These are phyloP conservation scores for Sorex maritimensis DNA, from an alignment of 2,797 vertebrate genomes.

Conservation along the genomic window DNA sequence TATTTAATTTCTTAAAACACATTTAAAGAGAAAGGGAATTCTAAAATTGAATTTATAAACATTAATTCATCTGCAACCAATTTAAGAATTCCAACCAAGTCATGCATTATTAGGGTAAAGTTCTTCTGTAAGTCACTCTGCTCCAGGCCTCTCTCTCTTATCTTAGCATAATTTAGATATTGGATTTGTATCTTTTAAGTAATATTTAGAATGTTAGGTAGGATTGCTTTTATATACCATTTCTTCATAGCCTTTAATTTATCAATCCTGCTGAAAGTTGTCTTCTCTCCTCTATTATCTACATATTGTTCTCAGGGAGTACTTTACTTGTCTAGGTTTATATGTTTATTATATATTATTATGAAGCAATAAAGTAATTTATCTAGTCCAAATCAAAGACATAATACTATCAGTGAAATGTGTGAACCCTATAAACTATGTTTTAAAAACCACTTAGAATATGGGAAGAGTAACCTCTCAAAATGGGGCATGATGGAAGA, in stretches of 20 bases:
- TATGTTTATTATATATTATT: background rate
- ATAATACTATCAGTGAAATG: background rate
- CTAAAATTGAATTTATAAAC: constrained; percentile 6
- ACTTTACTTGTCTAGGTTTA: background rate
- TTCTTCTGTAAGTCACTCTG: background rate
- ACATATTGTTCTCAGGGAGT: background rate
- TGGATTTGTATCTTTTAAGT: background rate
- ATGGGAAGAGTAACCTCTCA: background rate
- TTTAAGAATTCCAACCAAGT: background rate
- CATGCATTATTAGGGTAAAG: background rate
- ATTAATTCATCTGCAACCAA: background rate
- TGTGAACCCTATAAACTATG: background rate
- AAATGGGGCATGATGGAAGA: background rate
- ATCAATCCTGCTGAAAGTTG: background rate
- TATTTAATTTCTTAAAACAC: too few species aligned
- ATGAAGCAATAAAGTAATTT: background rate
- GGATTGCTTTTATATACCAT: background rate
- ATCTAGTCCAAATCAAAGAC: background rate
- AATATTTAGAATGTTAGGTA: background rate
- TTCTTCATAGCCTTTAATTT: background rate
- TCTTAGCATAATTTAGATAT: background rate
- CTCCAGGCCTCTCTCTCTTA: background rate
- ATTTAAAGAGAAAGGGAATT: background rate
- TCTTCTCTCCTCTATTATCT: background rate
- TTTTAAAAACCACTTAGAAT: background rate